Percentiles rank a stretch among this genome's conserved stretches.
Evolutionary conservation across 2,113 vertebrate species (phyloP).

Genomic region (Meleagris gallopavo): DNA sequence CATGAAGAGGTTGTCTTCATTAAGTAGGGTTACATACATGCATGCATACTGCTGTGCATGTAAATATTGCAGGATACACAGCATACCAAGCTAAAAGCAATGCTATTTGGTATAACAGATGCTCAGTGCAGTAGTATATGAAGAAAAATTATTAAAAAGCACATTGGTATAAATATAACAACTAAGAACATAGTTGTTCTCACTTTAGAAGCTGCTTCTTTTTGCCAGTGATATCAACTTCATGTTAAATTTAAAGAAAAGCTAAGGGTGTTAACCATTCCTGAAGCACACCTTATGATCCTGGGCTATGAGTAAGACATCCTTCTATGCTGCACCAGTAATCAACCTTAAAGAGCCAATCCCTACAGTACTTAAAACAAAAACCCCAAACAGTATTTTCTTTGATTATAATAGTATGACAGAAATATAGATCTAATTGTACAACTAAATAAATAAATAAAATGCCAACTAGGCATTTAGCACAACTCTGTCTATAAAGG

Average conservation of each 20-base stretch:
- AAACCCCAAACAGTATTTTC: not conserved
- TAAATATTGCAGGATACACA: not conserved
- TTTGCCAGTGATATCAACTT: not conserved
- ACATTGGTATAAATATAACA: not conserved
- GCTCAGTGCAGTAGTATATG: not conserved
- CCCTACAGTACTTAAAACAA: not conserved
- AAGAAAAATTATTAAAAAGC: not conserved
- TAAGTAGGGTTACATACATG: not conserved
- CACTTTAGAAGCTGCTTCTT: not conserved
- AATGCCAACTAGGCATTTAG: not conserved
- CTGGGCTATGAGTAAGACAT: not conserved
- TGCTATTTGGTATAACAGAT: not conserved
- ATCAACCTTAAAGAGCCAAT: not conserved
- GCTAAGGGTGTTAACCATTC: not conserved
- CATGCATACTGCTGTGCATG: not conserved
- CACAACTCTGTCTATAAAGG: not conserved
- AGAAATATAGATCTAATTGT: not conserved
- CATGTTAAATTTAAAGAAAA: not conserved
- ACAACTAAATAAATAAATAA: not conserved
- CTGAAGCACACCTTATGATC: not conserved
- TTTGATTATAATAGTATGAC: not conserved
- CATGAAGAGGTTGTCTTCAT: not conserved
- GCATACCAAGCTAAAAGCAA: not conserved
- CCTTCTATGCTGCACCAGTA: not conserved
- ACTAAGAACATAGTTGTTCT: not conserved